Percentiles rank a stretch among this genome's conserved stretches.
These are phyloP conservation scores for Lanistes nyassanus DNA, from an alignment of 1,140 invertebrate species.

Conservation along the genomic window DNA sequence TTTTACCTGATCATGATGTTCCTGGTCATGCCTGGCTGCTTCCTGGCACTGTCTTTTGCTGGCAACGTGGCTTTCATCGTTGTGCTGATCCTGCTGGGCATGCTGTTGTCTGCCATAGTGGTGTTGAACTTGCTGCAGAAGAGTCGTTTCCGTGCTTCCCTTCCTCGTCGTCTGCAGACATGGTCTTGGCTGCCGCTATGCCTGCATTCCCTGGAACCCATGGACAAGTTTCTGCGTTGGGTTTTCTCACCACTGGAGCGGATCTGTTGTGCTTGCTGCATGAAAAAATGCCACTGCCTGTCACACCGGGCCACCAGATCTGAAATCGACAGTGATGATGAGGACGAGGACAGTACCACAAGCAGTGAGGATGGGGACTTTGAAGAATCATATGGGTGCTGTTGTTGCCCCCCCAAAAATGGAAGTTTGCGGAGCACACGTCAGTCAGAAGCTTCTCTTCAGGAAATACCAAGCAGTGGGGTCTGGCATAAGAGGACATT, in stretches of 20 bases:
- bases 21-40: constrained; percentile 67
- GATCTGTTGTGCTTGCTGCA: constrained; percentile 21
- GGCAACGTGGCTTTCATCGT: constrained; percentile 46
- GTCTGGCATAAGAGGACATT: too few relatives aligned
- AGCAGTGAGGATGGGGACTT: too few relatives aligned
- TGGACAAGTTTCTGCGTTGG: constrained; percentile 24
- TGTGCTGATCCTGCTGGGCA: constrained; percentile 41
- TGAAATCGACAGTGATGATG: constrained; percentile 22
- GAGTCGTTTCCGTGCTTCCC: constrained; percentile 41
- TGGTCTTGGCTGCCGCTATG: constrained; percentile 71
- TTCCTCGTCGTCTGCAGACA: constrained; percentile 65
- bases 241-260: not conserved
- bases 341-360: not conserved
- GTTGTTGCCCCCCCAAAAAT: too few relatives aligned
- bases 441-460: too few relatives aligned
- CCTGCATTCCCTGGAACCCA: constrained; percentile 68
- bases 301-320: not conserved
- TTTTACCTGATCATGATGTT: constrained; percentile 71
- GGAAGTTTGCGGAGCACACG: too few relatives aligned
- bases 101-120: constrained; percentile 58
- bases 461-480: too few relatives aligned
- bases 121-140: constrained; percentile 66
- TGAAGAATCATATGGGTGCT: too few relatives aligned
- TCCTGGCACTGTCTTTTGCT: constrained; percentile 67
- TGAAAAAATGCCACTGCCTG: constrained; percentile 13